phyloP scores from a whole-genome alignment of 1,140 invertebrate genomes.

The Aphidius gifuensis region DNA sequence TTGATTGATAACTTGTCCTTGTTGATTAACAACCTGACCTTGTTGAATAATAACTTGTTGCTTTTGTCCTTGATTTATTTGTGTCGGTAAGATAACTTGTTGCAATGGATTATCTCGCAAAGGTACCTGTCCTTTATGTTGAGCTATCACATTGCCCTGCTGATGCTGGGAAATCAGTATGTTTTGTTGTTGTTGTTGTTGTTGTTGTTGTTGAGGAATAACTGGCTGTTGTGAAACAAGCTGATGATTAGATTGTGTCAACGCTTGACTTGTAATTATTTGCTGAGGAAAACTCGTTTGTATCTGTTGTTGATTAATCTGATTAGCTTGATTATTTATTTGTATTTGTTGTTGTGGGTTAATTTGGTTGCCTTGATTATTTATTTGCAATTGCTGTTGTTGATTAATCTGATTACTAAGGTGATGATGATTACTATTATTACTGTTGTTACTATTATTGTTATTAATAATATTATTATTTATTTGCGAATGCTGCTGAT shows the following conservation, averaged over 20 bases:
- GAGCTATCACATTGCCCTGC: background rate
- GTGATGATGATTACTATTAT: conserved; percentile 25
- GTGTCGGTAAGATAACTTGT: conserved; percentile 48
- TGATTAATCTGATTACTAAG: conserved; percentile 28
- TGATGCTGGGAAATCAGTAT: conserved; percentile 40
- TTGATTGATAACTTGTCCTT: conserved; percentile 21
- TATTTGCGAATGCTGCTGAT: conserved; percentile 46
- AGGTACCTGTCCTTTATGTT: conserved; percentile 1
- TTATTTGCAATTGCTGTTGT: conserved; percentile 40
- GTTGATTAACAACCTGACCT: conserved; percentile 18
- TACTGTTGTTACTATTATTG: conserved; percentile 41
- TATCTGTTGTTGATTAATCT: conserved; percentile 40
- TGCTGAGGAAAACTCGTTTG: conserved; percentile 45
- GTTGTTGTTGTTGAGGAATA: conserved; percentile 39
- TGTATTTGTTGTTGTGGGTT: conserved; percentile 36
- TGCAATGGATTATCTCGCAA: conserved; percentile 42
- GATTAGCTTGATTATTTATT: conserved; percentile 43
- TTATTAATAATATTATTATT: conserved; percentile 29
- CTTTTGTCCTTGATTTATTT: conserved; percentile 52
- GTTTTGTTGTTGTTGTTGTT: conserved; percentile 35
- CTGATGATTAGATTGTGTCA: conserved; percentile 28
- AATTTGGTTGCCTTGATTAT: conserved; percentile 38
- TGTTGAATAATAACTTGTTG: conserved; percentile 16
- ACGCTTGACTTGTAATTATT: conserved; percentile 42
- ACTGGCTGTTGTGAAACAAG: conserved; percentile 26